phyloP scores from a whole-genome alignment of 2,888 invertebrate genomes.

The Tachina fera region DNA sequence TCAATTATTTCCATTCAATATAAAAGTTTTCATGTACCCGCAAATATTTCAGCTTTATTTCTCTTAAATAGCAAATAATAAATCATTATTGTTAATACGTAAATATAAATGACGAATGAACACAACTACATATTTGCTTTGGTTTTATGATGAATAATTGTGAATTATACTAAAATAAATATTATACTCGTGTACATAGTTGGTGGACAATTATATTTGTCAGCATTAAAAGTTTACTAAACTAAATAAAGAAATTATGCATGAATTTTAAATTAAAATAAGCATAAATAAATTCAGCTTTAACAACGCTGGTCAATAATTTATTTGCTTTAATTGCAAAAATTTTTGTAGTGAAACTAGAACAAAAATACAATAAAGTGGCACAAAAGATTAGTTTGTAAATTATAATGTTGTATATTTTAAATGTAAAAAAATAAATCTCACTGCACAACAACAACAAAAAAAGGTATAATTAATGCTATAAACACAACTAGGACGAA shows the following conservation, averaged over 20 bases:
- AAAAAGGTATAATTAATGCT: too few species aligned
- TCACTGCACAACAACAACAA: too few species aligned
- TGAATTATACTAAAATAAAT: conserved; percentile 1
- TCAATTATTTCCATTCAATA: background rate
- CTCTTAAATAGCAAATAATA: conserved; percentile 5
- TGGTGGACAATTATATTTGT: conserved; percentile 6
- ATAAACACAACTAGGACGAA: too few species aligned
- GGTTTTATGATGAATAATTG: conserved; percentile 19
- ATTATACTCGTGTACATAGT: too few species aligned
- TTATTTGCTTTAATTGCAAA: background rate
- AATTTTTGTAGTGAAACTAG: background rate
- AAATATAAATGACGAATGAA: background rate
- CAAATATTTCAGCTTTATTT: background rate
- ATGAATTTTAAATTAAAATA: background rate
- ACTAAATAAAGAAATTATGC: background rate
- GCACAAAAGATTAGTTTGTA: too few species aligned
- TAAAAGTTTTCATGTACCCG: background rate
- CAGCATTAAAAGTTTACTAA: background rate
- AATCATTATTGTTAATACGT: conserved; percentile 8
- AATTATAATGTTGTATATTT: too few species aligned
- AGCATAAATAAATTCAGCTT: background rate
- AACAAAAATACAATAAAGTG: background rate
- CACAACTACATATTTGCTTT: conserved; percentile 3
- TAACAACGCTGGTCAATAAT: background rate
- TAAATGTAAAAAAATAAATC: too few species aligned